These are phyloP conservation scores for Penaeus monodon DNA, from an alignment of 2,888 invertebrate genomes.

Conservation along the genomic window DNA sequence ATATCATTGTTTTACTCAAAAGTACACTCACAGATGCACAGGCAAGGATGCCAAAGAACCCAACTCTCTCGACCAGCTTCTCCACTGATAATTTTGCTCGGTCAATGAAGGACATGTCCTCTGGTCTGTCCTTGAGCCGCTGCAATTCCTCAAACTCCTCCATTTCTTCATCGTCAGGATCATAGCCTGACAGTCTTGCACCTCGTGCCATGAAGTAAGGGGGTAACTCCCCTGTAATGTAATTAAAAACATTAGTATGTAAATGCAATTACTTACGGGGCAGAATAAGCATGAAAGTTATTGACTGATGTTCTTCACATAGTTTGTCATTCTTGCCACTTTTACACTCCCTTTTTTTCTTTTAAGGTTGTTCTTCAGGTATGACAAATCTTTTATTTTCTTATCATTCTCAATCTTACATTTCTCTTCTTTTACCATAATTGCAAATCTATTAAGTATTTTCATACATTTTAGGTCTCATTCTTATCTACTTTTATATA, in stretches of 20 bases:
- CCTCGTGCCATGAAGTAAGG: conserved; percentile 99
- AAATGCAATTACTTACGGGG: too few relatives aligned
- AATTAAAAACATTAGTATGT: too few relatives aligned
- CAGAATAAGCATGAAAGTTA: background rate
- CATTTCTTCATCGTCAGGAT: conserved; percentile 78
- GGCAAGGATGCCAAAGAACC: conserved; percentile 94
- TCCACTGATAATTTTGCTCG: conserved; percentile 88
- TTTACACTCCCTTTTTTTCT: background rate
- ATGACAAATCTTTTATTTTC: too few relatives aligned
- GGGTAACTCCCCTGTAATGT: conserved; percentile 80
- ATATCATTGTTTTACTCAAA: background rate
- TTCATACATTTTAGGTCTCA: too few relatives aligned
- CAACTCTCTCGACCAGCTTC: conserved; percentile 90
- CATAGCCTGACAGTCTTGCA: conserved; percentile 73
- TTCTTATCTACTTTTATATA: too few relatives aligned
- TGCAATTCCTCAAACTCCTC: conserved; percentile 80
- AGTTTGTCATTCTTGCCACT: too few relatives aligned
- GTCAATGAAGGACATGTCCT: conserved; percentile 72
- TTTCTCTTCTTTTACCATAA: too few relatives aligned
- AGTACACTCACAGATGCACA: conserved; percentile 87
- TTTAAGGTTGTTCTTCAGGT: background rate
- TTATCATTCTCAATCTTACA: too few relatives aligned
- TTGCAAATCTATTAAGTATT: too few relatives aligned
- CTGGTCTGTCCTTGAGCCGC: conserved; percentile 63
- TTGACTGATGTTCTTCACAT: too few relatives aligned